Base-by-base conservation (phyloP, 2,797 vertebrate genomes). In the Buceros bicornis region DNA sequence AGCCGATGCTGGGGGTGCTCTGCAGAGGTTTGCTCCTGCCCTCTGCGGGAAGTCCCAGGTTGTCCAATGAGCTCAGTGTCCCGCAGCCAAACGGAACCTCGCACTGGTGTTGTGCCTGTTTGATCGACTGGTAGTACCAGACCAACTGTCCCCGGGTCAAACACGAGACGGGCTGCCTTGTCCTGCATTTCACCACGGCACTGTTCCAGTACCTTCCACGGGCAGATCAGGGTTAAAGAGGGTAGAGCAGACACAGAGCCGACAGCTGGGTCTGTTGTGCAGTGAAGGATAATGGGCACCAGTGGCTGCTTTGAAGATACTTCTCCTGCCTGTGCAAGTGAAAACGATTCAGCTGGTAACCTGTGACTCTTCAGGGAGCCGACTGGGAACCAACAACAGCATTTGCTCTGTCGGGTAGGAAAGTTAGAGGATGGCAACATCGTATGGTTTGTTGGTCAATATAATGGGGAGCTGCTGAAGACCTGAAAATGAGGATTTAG, bases 311-410 rank as follows among this genome's bases (percentile, higher is more conserved):
- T 69, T 96, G 96, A 80, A 97, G 96, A 89, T 92, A 82, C 85
- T 96, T 97, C 95, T 86, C 70, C 87, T 97, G 95, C 70, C 62
- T 96, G 94, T 97, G 95, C 95, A 97, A 96, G 97, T 94, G 61
- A 96, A 40, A 97, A 94, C 18, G n/a, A 64, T 94, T 94, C 71
- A 95, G 96, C 86, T 47, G 90, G 65, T 89, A 96, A 93, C 80
- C 74, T 54, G 18, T 92, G 95, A 82, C 93, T 97, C 76, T 95
- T 62, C 42, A 81, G 93, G 89, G 95, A 96, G 76, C 87, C 89
- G 79, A 72, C 25, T 87, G 79, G 89, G 91, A 96, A 93, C 67
- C 43, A 48, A 77, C 8, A 26, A 57, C 74, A 72, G 83, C 56
- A 48, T 92, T 91, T 97, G 96, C 92, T 88, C 70, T 90, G 54